These are phyloP conservation scores for Chinchilla lanigera DNA, from an alignment of 2,113 vertebrate species.

Conservation along the genomic window DNA sequence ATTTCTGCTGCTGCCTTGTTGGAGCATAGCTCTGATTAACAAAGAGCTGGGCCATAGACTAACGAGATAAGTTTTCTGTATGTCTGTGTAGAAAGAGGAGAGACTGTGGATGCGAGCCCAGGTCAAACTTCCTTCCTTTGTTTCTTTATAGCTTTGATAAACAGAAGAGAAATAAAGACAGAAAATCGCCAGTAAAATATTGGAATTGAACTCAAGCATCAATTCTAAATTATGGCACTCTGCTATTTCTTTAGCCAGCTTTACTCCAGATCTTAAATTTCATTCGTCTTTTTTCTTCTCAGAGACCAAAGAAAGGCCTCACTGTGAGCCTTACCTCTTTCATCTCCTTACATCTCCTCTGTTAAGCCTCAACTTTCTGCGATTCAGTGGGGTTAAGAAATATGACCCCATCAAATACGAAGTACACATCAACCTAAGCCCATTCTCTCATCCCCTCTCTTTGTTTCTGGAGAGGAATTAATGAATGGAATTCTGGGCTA, in stretches of 20 bases:
- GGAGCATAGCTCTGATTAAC: not conserved
- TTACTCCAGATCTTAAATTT: not conserved
- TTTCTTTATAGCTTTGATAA: not conserved
- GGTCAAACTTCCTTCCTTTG: not conserved
- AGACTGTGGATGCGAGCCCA: rapidly evolving
- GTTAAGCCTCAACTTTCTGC: not conserved
- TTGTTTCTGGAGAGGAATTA: conserved; percentile 15
- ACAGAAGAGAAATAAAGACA: not conserved
- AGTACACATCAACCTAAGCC: not conserved
- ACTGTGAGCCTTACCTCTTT: not conserved
- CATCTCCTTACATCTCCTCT: not conserved
- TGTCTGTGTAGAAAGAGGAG: not conserved
- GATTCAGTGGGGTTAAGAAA: not conserved
- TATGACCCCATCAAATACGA: not conserved
- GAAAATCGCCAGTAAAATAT: not conserved
- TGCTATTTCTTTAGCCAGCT: not conserved
- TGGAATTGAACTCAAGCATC: not conserved
- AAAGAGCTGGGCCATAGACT: rapidly evolving
- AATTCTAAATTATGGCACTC: not conserved
- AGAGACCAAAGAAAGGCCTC: not conserved
- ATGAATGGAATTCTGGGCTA: not conserved
- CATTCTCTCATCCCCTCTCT: not conserved
- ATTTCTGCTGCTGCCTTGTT: not conserved
- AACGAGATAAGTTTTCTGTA: not conserved
- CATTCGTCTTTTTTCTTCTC: not conserved